phyloP scores from a whole-genome alignment of 1,140 invertebrate species.

The Micrasema longulum region DNA sequence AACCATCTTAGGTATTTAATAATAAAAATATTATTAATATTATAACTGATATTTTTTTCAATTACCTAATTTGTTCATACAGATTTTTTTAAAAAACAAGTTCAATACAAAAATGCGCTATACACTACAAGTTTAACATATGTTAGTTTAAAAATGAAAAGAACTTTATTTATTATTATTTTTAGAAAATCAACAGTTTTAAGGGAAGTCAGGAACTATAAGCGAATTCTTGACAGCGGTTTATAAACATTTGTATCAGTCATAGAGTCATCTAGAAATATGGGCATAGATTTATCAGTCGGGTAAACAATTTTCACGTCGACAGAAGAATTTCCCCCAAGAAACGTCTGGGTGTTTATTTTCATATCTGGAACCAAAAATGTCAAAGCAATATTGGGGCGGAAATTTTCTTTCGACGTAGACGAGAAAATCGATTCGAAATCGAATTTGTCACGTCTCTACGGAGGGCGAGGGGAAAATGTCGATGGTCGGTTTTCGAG shows the following conservation, averaged over 20 bases:
- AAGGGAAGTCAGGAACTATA: too few species aligned
- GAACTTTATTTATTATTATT: too few species aligned
- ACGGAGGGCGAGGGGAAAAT: slow-evolving; percentile 39
- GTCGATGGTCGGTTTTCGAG: slow-evolving; percentile 44
- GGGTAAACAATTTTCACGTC: slow-evolving; percentile 40
- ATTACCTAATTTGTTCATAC: too few species aligned
- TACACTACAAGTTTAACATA: too few species aligned
- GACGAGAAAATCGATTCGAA: slow-evolving; percentile 52
- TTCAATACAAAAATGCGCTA: too few species aligned
- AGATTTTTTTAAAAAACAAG: too few species aligned
- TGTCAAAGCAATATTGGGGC: slow-evolving; percentile 37
- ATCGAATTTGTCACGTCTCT: slow-evolving; percentile 53
- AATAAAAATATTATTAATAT: too few species aligned
- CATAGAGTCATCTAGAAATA: slow-evolving; percentile 30
- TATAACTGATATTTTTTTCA: too few species aligned
- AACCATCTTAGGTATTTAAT: too few species aligned
- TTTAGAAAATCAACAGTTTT: too few species aligned
- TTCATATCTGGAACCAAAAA: slow-evolving; percentile 39
- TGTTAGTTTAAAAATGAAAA: too few species aligned
- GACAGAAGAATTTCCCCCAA: slow-evolving; percentile 17
- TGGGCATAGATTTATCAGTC: slow-evolving; percentile 25
- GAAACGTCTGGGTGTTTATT: slow-evolving; percentile 43
- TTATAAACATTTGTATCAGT: slow-evolving; percentile 10
- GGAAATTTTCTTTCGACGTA: slow-evolving; percentile 49
- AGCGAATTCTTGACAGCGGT: neutral